These are phyloP conservation scores for Rhynchotus rufescens DNA, from an alignment of 2,797 vertebrate species.

Conservation along the genomic window DNA sequence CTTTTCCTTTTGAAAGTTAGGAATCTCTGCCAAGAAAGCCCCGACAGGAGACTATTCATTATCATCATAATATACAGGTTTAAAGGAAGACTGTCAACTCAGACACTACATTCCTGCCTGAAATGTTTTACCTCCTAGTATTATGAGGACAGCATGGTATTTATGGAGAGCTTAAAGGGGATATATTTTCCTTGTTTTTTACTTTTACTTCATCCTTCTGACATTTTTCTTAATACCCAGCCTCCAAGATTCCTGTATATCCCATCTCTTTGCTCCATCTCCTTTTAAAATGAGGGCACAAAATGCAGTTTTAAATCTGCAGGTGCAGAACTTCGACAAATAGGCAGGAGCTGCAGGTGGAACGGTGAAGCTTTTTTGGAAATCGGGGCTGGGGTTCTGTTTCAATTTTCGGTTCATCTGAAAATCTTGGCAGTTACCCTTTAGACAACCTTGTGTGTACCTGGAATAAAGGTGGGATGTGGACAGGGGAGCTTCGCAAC, in stretches of 20 bases:
- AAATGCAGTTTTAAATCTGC: background rate
- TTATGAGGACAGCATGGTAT: background rate
- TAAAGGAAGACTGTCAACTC: background rate
- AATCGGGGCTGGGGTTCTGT: background rate
- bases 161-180: background rate
- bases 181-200: background rate
- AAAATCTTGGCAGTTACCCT: background rate
- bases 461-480: background rate
- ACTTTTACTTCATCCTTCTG: background rate
- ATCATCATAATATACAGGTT: background rate
- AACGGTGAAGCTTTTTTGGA: background rate
- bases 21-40: background rate
- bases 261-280: background rate
- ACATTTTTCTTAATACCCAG: background rate
- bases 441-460: background rate
- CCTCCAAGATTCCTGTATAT: background rate
- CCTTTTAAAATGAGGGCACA: background rate
- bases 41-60: background rate
- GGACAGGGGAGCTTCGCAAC: background rate
- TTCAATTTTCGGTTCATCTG: background rate
- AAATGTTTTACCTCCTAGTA: background rate
- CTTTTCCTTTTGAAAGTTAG: background rate
- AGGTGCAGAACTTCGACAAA: rapidly evolving
- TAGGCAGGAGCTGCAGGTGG: background rate
- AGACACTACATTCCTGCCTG: background rate